Evolutionary conservation across 2,888 invertebrate genomes (phyloP).

Genomic region (Cryptocheilus praepositus): DNA sequence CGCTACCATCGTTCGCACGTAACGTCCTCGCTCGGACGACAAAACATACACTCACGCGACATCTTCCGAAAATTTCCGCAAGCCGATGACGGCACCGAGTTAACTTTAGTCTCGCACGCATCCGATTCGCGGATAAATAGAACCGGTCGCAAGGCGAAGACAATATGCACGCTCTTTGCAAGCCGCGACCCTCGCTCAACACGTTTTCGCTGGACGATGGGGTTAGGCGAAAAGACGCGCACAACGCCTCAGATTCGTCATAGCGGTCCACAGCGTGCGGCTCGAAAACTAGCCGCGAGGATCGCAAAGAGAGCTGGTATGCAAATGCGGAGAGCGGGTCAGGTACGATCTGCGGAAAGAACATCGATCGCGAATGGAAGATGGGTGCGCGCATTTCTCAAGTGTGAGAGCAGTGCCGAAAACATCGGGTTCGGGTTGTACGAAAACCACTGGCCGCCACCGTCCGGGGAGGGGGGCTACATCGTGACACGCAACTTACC

Average conservation of each 20-base stretch:
- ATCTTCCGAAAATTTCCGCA: constrained; percentile 38
- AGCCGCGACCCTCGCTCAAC: no score
- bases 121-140: constrained; percentile 5
- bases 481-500: constrained; percentile 60
- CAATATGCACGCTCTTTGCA: neutral
- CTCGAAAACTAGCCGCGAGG: no score
- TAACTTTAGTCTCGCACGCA: constrained; percentile 1
- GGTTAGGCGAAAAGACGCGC: no score
- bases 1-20: neutral
- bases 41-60: constrained; percentile 35
- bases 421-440: constrained; percentile 10
- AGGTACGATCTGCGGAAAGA: constrained; percentile 6
- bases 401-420: constrained; percentile 1
- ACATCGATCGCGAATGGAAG: neutral
- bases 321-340: constrained; percentile 5
- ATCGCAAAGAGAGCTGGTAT: constrained; percentile 5
- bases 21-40: constrained; percentile 23
- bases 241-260: no score
- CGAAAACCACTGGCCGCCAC: constrained; percentile 43
- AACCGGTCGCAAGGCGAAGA: neutral
- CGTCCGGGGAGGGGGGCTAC: constrained; percentile 23
- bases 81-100: constrained; percentile 2
- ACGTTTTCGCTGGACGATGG: no score
- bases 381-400: constrained; percentile 7
- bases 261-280: no score